Conservation (phyloP, 2,113 vertebrate species). For the Clinocottus analis region DNA sequence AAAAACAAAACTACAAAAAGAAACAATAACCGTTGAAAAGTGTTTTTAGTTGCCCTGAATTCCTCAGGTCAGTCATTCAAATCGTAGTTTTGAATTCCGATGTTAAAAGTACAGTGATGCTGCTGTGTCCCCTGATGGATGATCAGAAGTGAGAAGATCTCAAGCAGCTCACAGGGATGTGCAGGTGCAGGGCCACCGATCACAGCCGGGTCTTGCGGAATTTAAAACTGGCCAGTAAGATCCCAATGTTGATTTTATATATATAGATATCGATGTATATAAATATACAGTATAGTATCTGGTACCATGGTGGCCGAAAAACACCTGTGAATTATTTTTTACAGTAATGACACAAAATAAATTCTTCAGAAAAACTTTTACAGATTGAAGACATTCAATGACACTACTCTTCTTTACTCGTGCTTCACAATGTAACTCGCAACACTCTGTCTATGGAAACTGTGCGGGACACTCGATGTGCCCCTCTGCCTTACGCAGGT, state of each 20-base stretch:
- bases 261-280: too few relatives aligned
- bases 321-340: neutral
- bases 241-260: neutral
- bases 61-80: too few relatives aligned
- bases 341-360: neutral
- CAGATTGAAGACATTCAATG: neutral
- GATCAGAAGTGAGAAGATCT: neutral
- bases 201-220: neutral
- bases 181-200: neutral
- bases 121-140: neutral
- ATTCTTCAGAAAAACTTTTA: neutral
- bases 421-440: neutral
- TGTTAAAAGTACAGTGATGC: neutral
- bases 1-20: neutral
- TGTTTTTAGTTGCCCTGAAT: too few relatives aligned
- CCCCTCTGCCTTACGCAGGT: conserved; percentile 80
- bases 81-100: too few relatives aligned
- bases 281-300: neutral
- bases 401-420: neutral
- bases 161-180: neutral
- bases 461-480: neutral
- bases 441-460: neutral
- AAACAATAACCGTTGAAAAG: neutral
- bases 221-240: neutral
- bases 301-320: neutral